Base-by-base conservation (phyloP, 2,888 invertebrate species). In the Oegoconia quadripuncta region DNA sequence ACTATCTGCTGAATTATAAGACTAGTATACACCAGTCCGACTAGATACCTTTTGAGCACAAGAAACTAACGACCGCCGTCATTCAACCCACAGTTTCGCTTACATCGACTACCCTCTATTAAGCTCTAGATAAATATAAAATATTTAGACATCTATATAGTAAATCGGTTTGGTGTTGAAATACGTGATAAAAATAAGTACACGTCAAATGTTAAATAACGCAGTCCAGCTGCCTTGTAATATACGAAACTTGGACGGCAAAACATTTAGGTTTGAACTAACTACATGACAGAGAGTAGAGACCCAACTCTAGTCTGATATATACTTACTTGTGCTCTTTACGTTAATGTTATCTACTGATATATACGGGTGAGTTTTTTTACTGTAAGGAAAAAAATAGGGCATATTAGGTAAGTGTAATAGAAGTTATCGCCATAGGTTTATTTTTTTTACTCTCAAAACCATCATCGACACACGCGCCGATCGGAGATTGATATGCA, bases 101-200 rank as follows among this genome's bases (percentile, higher is more conserved):
- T 66, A 64, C 37, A 42, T 46, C 42, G 28, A 44, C 72, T 75
- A 79, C 65, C 66, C 64, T 63, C 86, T 86, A 86, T 86, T n/a
- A 87, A 87, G 86, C 86, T 87, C 87, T 84, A 86, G 74, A 70
- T 74, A 81, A 74, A 80, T 83, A 79, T 78, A 82, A 74, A 75
- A 82, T 77, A 79, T 68, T 74, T 74, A 82, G 68, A 77, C 73
- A 73, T 73, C 68, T 78, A 74, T 71, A 60, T 68, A 56, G 6
- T 64, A 68, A 74, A 61, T 77, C 62, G 59, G 71, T 76, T 74
- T 76, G 70, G 79, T 83, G 77, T 80, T 71, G 64, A 74, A 77
- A 68, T 67, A 64, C 70, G 53, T 8, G 14, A 27, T 27, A 70
- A 65, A 71, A 60, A 73, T 69, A 55, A 55, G 68, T 68, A 62